phyloP scores from a whole-genome alignment of 2,113 vertebrate species.

The Cheilinus undulatus region DNA sequence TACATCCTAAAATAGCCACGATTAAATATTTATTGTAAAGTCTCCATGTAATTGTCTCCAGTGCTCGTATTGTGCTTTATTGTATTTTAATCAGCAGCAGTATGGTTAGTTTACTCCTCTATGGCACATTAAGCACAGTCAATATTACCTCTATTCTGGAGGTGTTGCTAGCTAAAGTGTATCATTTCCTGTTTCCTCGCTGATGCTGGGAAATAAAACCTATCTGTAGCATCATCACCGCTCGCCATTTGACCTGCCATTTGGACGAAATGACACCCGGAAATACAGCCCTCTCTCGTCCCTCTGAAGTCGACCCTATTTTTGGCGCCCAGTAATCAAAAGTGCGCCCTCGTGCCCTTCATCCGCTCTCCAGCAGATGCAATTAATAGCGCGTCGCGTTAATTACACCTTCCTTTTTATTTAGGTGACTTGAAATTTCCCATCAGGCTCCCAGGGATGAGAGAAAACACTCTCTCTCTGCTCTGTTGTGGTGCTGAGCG shows the following conservation, averaged over 20 bases:
- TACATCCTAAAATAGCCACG: background rate
- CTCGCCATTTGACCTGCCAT: constrained; percentile 51
- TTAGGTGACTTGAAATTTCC: constrained; percentile 80
- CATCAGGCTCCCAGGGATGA: constrained; percentile 60
- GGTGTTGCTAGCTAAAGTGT: background rate
- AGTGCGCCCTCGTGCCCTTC: constrained; percentile 67
- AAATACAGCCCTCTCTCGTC: constrained; percentile 43
- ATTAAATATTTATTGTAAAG: background rate
- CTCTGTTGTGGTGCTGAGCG: constrained; percentile 37
- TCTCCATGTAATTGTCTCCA: background rate
- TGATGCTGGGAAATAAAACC: constrained; percentile 1
- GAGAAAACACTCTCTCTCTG: background rate
- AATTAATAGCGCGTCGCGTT: constrained; percentile 79
- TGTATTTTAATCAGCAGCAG: background rate
- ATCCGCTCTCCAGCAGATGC: constrained; percentile 68
- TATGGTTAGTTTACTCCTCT: background rate
- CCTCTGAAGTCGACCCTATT: constrained; percentile 55
- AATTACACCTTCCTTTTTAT: constrained; percentile 82
- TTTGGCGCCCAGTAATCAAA: constrained; percentile 47
- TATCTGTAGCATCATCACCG: constrained; percentile 11
- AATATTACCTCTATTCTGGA: background rate
- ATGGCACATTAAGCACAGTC: background rate
- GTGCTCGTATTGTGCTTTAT: background rate
- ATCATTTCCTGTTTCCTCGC: constrained; percentile 2
- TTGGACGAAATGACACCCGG: constrained; percentile 42